These are phyloP conservation scores for Acinonyx jubatus DNA, from an alignment of 2,113 vertebrate species.

Conservation along the genomic window DNA sequence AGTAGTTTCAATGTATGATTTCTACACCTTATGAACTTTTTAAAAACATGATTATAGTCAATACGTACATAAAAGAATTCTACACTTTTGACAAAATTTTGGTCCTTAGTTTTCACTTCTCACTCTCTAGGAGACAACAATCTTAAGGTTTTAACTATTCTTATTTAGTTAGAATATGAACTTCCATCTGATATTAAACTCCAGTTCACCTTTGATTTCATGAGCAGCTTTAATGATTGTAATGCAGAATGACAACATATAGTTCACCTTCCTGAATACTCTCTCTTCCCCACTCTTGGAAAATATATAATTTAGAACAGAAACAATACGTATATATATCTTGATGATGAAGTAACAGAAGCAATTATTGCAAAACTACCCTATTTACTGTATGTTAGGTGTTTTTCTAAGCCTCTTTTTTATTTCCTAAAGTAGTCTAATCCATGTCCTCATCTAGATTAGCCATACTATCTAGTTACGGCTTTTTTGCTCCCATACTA, in stretches of 20 bases:
- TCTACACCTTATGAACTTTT: background rate
- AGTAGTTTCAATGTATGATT: background rate
- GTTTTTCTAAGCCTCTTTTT: background rate
- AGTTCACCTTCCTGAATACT: background rate
- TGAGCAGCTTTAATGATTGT: background rate
- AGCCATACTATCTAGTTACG: background rate
- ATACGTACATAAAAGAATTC: background rate
- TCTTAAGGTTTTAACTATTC: background rate
- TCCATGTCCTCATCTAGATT: background rate
- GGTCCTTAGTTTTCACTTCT: background rate
- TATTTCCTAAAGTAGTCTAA: background rate
- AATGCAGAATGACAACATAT: background rate
- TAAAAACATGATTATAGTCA: background rate
- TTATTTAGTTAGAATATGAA: background rate
- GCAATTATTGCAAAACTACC: background rate
- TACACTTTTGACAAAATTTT: background rate
- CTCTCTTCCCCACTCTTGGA: background rate
- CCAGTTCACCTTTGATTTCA: background rate
- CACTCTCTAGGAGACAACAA: background rate
- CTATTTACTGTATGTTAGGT: background rate
- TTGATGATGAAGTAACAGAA: background rate
- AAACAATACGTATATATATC: background rate
- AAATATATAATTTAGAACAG: background rate
- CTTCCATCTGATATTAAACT: background rate
- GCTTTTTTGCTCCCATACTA: background rate